phyloP scores from a whole-genome alignment of 2,888 invertebrate species.

The Limenitis camilla region DNA sequence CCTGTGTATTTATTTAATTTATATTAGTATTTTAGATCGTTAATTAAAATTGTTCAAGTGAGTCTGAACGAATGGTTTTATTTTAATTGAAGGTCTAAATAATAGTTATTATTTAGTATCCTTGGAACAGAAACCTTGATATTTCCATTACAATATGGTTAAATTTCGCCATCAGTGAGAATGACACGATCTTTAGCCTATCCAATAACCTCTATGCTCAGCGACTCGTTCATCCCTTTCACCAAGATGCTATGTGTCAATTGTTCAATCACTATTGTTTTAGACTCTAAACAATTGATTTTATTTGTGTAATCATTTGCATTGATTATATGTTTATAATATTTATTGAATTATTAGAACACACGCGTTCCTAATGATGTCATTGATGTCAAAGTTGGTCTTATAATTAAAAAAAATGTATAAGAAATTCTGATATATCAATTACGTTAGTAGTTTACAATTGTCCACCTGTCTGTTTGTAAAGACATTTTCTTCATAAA shows the following conservation, averaged over 20 bases:
- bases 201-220: slow-evolving; percentile 34
- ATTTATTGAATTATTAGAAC: slow-evolving; percentile 26
- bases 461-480: too few relatives aligned
- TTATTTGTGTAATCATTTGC: background rate
- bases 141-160: slow-evolving; percentile 18
- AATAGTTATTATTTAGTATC: slow-evolving; percentile 1
- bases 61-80: too few relatives aligned
- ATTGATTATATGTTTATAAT: slow-evolving; percentile 11
- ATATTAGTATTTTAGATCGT: too few relatives aligned
- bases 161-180: slow-evolving; percentile 60
- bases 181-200: slow-evolving; percentile 64
- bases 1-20: too few relatives aligned
- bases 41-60: too few relatives aligned
- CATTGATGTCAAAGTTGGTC: too few relatives aligned
- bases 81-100: background rate
- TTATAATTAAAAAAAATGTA: too few relatives aligned
- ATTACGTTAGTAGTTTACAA: too few relatives aligned
- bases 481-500: too few relatives aligned
- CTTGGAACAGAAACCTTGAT: slow-evolving; percentile 18
- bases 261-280: slow-evolving; percentile 33
- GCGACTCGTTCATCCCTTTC: slow-evolving; percentile 56
- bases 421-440: too few relatives aligned
- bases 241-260: slow-evolving; percentile 56
- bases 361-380: too few relatives aligned
- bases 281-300: slow-evolving; percentile 7